Evolutionary conservation across 2,888 invertebrate genomes (phyloP).

Genomic region (Tetragnatha montana): DNA sequence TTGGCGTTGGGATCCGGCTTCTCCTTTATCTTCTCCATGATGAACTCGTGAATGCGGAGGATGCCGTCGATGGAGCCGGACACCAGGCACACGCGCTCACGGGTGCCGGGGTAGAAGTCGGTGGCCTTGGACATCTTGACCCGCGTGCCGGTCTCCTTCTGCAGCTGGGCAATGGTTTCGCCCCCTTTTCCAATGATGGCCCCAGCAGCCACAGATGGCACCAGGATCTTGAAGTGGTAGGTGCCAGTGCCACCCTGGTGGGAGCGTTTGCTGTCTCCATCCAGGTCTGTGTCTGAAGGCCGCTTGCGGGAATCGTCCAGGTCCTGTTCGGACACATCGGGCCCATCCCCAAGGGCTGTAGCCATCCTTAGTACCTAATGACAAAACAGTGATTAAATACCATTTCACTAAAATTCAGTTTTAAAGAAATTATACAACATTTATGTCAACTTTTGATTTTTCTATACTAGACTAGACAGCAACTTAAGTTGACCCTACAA

Average conservation of each 20-base stretch:
- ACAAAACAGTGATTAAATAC: no score
- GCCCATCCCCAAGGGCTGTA: constrained; percentile 14
- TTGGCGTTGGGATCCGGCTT: constrained; percentile 92
- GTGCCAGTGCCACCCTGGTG: constrained; percentile 56
- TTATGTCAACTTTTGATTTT: no score
- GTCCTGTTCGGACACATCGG: constrained; percentile 45
- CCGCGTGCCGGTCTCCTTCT: constrained; percentile 96
- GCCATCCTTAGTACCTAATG: constrained; percentile 40
- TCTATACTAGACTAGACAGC: no score
- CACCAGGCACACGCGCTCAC: constrained; percentile 94
- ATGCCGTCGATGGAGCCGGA: constrained; percentile 93
- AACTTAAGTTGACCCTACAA: no score
- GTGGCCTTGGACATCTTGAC: constrained; percentile 99
- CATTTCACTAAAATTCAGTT: no score
- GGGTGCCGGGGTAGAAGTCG: constrained; percentile 98
- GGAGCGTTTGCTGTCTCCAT: constrained; percentile 35
- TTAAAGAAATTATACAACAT: no score
- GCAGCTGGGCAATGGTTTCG: constrained; percentile 97
- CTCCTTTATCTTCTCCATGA: constrained; percentile 96
- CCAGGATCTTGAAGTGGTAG: constrained; percentile 97
- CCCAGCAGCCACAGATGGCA: constrained; percentile 97
- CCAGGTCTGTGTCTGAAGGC: constrained; percentile 45
- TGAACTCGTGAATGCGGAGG: constrained; percentile 92
- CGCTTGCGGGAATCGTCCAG: constrained; percentile 38
- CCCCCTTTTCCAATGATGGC: constrained; percentile 99